These are phyloP conservation scores for Acrocera orbiculus DNA, from an alignment of 2,888 invertebrate species.

Conservation along the genomic window DNA sequence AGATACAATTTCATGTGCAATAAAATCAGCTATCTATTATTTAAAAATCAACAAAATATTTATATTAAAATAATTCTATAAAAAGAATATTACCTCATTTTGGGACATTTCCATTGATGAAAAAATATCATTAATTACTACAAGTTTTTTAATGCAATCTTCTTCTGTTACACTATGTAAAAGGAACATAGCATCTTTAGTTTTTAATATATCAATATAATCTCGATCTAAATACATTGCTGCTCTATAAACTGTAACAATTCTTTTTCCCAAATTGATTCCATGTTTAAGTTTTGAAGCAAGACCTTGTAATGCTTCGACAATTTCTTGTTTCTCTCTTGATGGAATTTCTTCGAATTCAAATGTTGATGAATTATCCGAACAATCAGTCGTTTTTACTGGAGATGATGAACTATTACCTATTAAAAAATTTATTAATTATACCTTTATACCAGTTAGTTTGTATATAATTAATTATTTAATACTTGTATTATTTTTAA, in stretches of 20 bases:
- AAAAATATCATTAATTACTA: constrained; percentile 42
- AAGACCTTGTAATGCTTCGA: constrained; percentile 33
- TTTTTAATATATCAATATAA: constrained; percentile 36
- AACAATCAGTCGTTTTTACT: constrained; percentile 16
- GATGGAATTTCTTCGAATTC: constrained; percentile 29
- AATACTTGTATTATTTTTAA: too few relatives aligned
- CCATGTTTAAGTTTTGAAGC: constrained; percentile 36
- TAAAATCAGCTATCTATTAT: constrained; percentile 35
- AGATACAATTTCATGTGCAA: constrained; percentile 38
- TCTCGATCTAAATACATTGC: constrained; percentile 38
- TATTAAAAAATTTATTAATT: too few relatives aligned
- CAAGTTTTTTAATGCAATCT: constrained; percentile 37
- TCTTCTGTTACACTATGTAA: constrained; percentile 36
- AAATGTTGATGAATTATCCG: constrained; percentile 21
- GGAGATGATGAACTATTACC: constrained; percentile 13
- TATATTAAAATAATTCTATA: background rate
- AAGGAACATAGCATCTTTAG: constrained; percentile 34
- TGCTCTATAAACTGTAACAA: constrained; percentile 38
- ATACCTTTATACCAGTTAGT: too few relatives aligned
- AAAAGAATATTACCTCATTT: constrained; percentile 24
- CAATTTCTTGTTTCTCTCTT: constrained; percentile 26
- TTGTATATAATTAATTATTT: too few relatives aligned
- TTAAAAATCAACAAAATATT: background rate
- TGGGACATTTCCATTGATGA: constrained; percentile 37
- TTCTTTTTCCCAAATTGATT: constrained; percentile 34